A percentile compares a stretch with the other conserved stretches of the same genome.
Evolutionary conservation across 2,113 vertebrate species (phyloP).

Genomic region (Hyperoodon ampullatus): DNA sequence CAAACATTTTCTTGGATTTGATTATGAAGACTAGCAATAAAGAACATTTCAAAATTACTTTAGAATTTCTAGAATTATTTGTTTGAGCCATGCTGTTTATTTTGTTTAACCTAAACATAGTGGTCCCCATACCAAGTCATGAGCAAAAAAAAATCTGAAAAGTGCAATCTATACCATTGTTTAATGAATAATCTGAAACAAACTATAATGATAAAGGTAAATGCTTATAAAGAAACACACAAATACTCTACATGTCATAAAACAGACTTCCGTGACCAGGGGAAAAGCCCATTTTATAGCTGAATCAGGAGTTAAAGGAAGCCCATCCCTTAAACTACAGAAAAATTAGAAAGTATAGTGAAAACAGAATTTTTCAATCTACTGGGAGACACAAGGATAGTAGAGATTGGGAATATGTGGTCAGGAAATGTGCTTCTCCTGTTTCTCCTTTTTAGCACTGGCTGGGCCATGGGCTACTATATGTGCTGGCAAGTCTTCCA

Average conservation of each 20-base stretch:
- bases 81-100: neutral
- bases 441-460: conserved; percentile 58
- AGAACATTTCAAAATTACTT: conserved; percentile 9
- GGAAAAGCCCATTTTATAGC: neutral
- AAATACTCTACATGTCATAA: neutral
- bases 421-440: rapidly evolving
- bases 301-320: neutral
- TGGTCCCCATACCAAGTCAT: neutral
- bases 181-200: neutral
- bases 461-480: conserved; percentile 70
- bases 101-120: conserved; percentile 8
- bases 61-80: conserved; percentile 25
- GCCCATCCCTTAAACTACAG: neutral
- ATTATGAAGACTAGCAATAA: neutral
- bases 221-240: neutral
- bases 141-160: neutral
- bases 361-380: neutral
- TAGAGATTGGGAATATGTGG: neutral
- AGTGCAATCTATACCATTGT: neutral
- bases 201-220: neutral
- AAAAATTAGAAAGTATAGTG: neutral
- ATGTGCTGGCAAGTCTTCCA: conserved; percentile 81
- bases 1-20: conserved; percentile 25
- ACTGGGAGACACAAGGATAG: neutral
- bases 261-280: neutral